Evolutionary conservation across 2,113 vertebrate genomes (phyloP).

Genomic region (Orientallactaga bullata): DNA sequence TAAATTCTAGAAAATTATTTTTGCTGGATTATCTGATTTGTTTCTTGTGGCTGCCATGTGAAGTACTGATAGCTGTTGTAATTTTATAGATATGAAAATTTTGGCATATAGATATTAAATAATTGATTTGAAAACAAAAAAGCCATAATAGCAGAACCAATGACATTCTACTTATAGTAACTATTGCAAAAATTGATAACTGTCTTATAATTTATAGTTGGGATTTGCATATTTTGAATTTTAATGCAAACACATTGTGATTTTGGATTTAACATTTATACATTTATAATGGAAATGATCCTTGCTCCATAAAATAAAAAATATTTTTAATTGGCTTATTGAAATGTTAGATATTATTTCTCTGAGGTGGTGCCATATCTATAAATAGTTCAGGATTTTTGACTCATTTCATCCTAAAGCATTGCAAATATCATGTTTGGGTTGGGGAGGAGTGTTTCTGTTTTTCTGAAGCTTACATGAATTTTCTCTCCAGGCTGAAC

Average conservation of each 20-base stretch:
- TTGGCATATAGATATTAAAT: neutral
- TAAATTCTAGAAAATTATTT: neutral
- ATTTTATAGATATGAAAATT: neutral
- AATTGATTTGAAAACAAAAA: neutral
- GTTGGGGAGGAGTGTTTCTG: neutral
- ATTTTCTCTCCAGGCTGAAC: neutral
- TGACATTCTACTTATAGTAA: neutral
- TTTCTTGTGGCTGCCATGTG: neutral
- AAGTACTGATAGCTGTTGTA: neutral
- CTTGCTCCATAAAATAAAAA: neutral
- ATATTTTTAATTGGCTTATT: neutral
- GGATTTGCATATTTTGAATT: neutral
- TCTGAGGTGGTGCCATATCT: neutral
- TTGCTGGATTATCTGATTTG: conserved; percentile 10
- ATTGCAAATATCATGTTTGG: neutral
- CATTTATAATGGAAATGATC: neutral
- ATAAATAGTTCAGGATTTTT: neutral
- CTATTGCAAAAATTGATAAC: neutral
- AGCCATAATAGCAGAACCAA: no score
- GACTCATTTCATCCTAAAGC: neutral
- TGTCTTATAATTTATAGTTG: neutral
- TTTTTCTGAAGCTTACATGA: conserved; percentile 8
- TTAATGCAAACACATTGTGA: neutral
- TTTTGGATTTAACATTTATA: neutral
- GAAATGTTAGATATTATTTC: neutral